These are phyloP conservation scores for Pipistrellus kuhlii DNA, from an alignment of 2,797 vertebrate species.

Conservation along the genomic window DNA sequence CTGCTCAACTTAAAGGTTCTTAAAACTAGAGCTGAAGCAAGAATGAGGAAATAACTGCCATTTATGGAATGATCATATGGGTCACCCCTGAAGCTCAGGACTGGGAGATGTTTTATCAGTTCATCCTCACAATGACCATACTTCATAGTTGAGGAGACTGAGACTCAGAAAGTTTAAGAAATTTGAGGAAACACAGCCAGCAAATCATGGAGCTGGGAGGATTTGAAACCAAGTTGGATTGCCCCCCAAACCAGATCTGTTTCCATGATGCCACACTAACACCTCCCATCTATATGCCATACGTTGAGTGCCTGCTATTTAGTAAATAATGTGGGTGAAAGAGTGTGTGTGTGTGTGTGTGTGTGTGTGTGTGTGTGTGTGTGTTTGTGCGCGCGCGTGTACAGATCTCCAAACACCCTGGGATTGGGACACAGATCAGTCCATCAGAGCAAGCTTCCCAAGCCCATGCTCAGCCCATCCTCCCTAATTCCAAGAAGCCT, in stretches of 20 bases:
- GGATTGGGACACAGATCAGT: not conserved
- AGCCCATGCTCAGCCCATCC: not conserved
- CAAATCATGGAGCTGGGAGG: not conserved
- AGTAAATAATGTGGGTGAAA: not conserved
- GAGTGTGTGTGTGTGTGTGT: not conserved
- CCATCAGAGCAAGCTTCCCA: not conserved
- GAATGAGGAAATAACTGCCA: not conserved
- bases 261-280: not conserved
- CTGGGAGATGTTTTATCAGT: not conserved
- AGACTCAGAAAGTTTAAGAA: not conserved
- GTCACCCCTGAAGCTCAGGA: not conserved
- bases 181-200: not conserved
- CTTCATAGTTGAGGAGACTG: not conserved
- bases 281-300: not conserved
- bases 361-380: too few relatives aligned
- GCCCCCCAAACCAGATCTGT: not conserved
- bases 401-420: not conserved
- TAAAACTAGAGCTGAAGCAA: conserved; percentile 16
- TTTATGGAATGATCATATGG: not conserved
- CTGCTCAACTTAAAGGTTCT: not conserved
- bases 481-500: not conserved
- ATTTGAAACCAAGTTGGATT: not conserved
- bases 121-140: not conserved
- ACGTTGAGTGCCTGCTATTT: not conserved
- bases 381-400: too few relatives aligned